Evolutionary conservation across 2,797 vertebrate genomes (phyloP).

Genomic region (Nothura maculosa): DNA sequence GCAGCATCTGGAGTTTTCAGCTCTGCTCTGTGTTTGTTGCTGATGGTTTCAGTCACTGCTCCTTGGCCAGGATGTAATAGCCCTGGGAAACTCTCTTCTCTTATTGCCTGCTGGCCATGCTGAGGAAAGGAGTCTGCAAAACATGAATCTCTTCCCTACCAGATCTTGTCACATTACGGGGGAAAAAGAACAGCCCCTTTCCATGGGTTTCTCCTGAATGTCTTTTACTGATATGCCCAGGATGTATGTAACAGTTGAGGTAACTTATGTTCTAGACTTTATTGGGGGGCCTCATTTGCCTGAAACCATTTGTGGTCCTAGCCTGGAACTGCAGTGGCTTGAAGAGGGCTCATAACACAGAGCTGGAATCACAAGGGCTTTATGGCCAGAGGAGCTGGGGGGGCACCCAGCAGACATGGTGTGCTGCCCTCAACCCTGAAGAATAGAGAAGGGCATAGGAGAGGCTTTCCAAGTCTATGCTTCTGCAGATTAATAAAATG

Average conservation of each 20-base stretch:
- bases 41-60: background rate
- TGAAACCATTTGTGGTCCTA: background rate
- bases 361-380: background rate
- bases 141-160: background rate
- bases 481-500: background rate
- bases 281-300: background rate
- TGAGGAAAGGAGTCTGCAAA: background rate
- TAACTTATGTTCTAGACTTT: background rate
- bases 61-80: background rate
- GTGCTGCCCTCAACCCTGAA: background rate
- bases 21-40: background rate
- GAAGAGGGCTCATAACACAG: background rate
- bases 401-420: background rate
- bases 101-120: accelerated
- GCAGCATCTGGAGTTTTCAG: conserved; percentile 20
- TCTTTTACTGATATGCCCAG: background rate
- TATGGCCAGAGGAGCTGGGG: background rate
- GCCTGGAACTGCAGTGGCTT: background rate
- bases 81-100: background rate
- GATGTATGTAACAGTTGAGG: background rate
- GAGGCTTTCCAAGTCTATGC: background rate
- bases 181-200: background rate
- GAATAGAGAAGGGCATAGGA: background rate
- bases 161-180: accelerated
- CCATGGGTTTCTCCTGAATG: accelerated